Evolutionary conservation across 2,888 invertebrate genomes (phyloP), one percentile per base, ranked within the genome.

Genomic region (Lycocerus yunnanus): DNA sequence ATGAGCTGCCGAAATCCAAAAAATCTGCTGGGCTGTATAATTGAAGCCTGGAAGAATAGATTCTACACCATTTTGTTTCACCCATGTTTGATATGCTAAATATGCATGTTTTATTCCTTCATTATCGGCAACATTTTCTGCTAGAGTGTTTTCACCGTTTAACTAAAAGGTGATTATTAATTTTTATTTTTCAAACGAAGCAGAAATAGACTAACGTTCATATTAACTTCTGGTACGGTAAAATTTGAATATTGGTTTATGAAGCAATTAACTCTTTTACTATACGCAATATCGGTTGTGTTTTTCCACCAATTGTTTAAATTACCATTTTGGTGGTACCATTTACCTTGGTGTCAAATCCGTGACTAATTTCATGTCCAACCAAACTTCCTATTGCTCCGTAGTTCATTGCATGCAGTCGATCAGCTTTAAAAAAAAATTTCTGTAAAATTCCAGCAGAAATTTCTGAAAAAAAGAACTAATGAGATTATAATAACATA

Each of bases 111-210:
- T 97, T 79, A 97, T 92, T 2, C 97, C 97, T 3, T 96, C 97
- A 85, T 96, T 97, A 85, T 97, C 97, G 0, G 97, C 97, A 74
- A 97, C 97, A 85, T 97, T 97, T 86, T 97, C 97, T n/a, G 96
- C 96, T 87, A 96, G 95, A 0, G 96, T 97, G 84, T 95, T 95
- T 78, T 96, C 92, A 73, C 97, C 97, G 84, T 43, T 43, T n/a
- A 43, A n/a, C 43, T 43, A 43, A 43, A 43, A 43, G 15, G 67
- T 21, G 8, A 14, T 71, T 27, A 6, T n/a, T n/a, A 43, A 9
- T n/a, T n/a, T n/a, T 43, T n/a, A n/a, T 27, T 9, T 21, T n/a
- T 3, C 15, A 15, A 10, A 16, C 13, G 18, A 61, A 15, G 10
- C 13, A 3, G n/a, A 43, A 58, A 16, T n/a, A 2, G 20, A 59